Base-by-base conservation (phyloP, 2,888 invertebrate species). In the Leptinotarsa tumamoca region DNA sequence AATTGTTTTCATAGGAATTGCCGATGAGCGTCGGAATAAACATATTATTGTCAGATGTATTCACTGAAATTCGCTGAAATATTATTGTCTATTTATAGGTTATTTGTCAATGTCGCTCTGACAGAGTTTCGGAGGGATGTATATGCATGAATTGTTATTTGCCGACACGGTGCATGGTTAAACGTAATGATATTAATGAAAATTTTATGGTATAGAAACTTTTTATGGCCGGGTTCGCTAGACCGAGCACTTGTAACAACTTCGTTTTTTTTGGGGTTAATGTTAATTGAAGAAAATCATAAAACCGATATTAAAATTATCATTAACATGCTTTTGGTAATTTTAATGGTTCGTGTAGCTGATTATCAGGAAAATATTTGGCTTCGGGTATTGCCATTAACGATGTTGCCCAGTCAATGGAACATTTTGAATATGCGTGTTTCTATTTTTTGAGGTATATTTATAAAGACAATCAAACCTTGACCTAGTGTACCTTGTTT, bases 1-100 rank as follows among this genome's bases (percentile, higher is more conserved):
- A 63, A 63, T 27, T 63, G 63, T 63, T 63, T 63, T 63, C 63
- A 33, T 63, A 17, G 63, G 63, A 63, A 63, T 43, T 43, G 63
- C 33, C 63, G 63, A 63, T 17, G 43, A 43, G 63, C 63, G 17
- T 43, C n/a, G 27, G 33, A 43, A 43, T 63, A 63, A 63, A 63
- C 33, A 63, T 63, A 63, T 63, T 63, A 63, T 33, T 63, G 63
- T 4, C 63, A n/a, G 63, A 18, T 43, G 63, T 63, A 43, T 43
- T 63, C 33, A 5, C 27, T 63, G 5, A 33, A 33, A 63, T 63
- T 63, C 17, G 7, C 43, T 63, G 63, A 13, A 63, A 63, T 23
- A 58, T 21, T 13, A 21, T 23, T 23, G 23, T 14, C 23, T 58
- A 58, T 58, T 58, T 58, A 23, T 58, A 58, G 58, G 14, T 58